Base-by-base conservation (phyloP, 2,888 invertebrate genomes). In the Lithophane leautieri region DNA sequence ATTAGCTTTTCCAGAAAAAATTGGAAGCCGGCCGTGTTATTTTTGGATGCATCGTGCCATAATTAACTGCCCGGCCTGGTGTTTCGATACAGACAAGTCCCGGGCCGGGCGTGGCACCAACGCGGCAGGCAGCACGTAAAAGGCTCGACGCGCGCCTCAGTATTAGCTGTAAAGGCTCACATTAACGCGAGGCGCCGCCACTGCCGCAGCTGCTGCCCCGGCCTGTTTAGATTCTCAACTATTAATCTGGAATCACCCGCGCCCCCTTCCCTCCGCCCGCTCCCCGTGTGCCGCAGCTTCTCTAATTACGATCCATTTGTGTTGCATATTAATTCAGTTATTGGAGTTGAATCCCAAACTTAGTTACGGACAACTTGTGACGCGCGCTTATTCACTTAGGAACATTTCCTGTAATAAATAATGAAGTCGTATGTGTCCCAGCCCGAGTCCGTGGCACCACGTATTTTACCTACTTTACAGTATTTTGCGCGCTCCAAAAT, bases 301-400 rank as follows among this genome's bases (percentile, higher is more conserved):
- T 52, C 52, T 61, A 61, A 73, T 73, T 69, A 65, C 69, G 61
- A 79, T 72, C 16, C 44, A 65, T 54, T 79, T 68, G 54, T 69
- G 52, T 63, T 68, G 79, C 79, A 66, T 56, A 70, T 56, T 77
- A 50, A 77, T 76, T 58, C 22, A 44, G 40, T 52, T 52, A 77
- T 69, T 42, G 68, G 28, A 79, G 60, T 66, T 28, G 25, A 61
- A 66, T 78, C 54, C 11, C 19, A 19, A 52, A 63, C 44, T 69
- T 63, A 16, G 25, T 63, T n/a, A 40, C 8, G 19, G 12, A 60
- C 22, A 44, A 70, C n/a, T 69, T 66, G 34, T 54, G 40, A 16
- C 16, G 28, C n/a, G n/a, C 50, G 28, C 14, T 56, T 19, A 42
- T 52, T 61, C 25, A 47, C 42, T n/a, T 74, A 12, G n/a, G 25